phyloP scores from a whole-genome alignment of 2,797 vertebrate species.

The Enteromius fasciolatus region DNA sequence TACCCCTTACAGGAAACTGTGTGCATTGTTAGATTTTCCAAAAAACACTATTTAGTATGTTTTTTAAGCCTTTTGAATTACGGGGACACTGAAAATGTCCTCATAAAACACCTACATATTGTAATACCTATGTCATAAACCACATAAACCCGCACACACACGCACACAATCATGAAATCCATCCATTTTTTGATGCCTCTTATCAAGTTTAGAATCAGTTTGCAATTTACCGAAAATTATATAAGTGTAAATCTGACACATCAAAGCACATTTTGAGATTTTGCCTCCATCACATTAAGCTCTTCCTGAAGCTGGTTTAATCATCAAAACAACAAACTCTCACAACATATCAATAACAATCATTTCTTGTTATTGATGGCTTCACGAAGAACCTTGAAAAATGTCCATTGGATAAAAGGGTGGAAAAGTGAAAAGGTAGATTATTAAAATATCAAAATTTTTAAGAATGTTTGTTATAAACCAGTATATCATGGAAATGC shows the following conservation, averaged over 20 bases:
- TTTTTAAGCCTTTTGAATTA: too few relatives aligned
- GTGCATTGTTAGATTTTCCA: too few relatives aligned
- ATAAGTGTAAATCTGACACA: background rate
- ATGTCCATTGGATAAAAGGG: background rate
- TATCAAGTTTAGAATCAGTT: background rate
- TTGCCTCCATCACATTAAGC: background rate
- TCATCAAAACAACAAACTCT: background rate
- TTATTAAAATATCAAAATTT: background rate
- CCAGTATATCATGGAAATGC: background rate
- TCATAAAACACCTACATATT: too few relatives aligned
- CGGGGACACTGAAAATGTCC: too few relatives aligned
- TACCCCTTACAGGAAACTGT: too few relatives aligned
- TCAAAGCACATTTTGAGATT: conserved; percentile 7
- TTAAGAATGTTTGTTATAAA: background rate
- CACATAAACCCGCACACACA: background rate
- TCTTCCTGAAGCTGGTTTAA: background rate
- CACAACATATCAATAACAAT: background rate
- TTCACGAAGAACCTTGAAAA: background rate
- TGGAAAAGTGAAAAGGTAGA: background rate
- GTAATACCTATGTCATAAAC: too few relatives aligned
- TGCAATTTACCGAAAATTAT: background rate
- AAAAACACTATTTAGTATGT: too few relatives aligned
- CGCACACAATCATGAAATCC: too few relatives aligned
- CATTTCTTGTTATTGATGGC: background rate
- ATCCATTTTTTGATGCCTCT: background rate